Base-by-base conservation (phyloP, 92 coral and sea anemone species). In the Metridium senile region DNA sequence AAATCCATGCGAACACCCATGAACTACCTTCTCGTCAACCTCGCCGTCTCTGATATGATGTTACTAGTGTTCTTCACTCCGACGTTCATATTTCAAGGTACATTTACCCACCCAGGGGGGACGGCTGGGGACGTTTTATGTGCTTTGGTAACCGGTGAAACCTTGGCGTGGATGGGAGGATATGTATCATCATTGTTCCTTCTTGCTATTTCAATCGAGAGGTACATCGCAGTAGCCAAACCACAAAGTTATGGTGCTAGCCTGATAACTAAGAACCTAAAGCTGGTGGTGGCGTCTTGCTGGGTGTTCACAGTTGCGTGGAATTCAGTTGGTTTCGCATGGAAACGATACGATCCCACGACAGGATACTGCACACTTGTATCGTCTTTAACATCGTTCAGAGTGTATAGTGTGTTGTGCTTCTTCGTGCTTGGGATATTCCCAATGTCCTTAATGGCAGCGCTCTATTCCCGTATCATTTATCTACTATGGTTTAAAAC, bases 1-100 rank as follows among this genome's bases (percentile, higher is more conserved):
- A 71, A 70, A 57, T 58, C 84, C 20, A 84, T 84, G 88, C 72
- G 75, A 79, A 71, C 84, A 45, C 88, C 88, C 45, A 84, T 81
- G 75, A 84, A 84, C 72, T 84, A 70, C 33, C 84, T 84, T 29
- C 84, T 84, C 22, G 76, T 78, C 19, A 84, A 84, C 72, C 84
- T 84, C 7, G 88, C 88, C 49, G 72, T 74, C 61, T 63, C 84
- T 8, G 88, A 84, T 45, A 78, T 84, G 23, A 75, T 84, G 79
- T 66, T 84, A 18, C 68, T 75, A 25, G 33, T 72, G 25, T 84
- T 84, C 68, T 69, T 84, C 51, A 69, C 35, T 7, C 66, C 82
- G n/a, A 71, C 46, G 39, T 84, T 78, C 27, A 66, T 84, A 28
- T 69, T 66, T 39, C 72, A 64, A 1, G 79, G 78, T n/a, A 57